Base-by-base conservation (phyloP, 1,140 invertebrate species). In the Drosophila tropicalis region DNA sequence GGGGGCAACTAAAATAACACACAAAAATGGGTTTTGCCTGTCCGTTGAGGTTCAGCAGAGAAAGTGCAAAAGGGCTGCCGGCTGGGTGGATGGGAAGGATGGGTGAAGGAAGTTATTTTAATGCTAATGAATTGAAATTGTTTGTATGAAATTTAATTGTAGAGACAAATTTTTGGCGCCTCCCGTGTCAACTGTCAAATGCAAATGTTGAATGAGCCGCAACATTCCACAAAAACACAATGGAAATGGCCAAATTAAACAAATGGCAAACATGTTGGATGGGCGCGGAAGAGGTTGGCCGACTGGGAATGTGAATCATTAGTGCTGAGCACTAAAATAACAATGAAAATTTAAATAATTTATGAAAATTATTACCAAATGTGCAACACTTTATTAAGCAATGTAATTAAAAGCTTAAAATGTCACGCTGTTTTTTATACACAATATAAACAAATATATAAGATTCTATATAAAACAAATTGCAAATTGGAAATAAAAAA, bases 41-140 rank as follows among this genome's bases (percentile, higher is more conserved):
- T n/a, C 10, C 40, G 29, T 56, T 64, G 25, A 62, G 25, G 40
- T 41, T 41, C 41, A 73, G 34, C 62, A 61, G 66, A 47, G 67
- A 63, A 62, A 64, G 67, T 71, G 51, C 69, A 65, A 61, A 65
- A 47, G 41, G 44, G 32, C 44, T 29, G 51, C 25, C 41, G 61
- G 69, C 62, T 22, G 51, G 69, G 71, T 29, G 5, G 5, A 0
- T 29, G 29, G 29, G 5, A 5, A 5, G 29, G 5, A 5, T 29
- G 29, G 29, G 29, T 29, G 15, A 71, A 61, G 55, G 55, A 39
- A 54, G 29, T 19, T 62, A 51, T 76, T 75, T 71, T 76, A 83
- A 87, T 87, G 84, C 83, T 87, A 89, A 89, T 87, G 84, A 87
- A 87, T 87, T 89, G 84, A 79, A 89, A 89, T 83, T 63, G 69